These are phyloP conservation scores for Nebria ingens DNA, from an alignment of 1,140 invertebrate genomes.

Conservation along the genomic window DNA sequence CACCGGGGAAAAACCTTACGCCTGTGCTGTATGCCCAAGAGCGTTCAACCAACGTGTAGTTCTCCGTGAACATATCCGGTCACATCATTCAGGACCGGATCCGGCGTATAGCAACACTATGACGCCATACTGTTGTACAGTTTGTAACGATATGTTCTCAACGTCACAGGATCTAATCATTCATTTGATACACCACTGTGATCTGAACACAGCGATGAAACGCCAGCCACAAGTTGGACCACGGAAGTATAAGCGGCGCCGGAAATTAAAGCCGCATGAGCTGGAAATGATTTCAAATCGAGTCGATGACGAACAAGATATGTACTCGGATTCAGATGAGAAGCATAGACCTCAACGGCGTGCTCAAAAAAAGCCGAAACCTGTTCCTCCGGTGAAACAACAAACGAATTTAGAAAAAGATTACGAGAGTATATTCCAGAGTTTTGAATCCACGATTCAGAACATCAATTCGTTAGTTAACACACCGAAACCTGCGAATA, in stretches of 20 bases:
- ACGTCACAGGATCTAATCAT: slow-evolving; percentile 63
- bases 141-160: slow-evolving; percentile 55
- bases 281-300: slow-evolving; percentile 35
- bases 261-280: slow-evolving; percentile 58
- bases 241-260: slow-evolving; percentile 65
- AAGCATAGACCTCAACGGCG: slow-evolving; percentile 35
- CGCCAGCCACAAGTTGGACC: slow-evolving; percentile 64
- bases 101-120: slow-evolving; percentile 38
- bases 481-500: slow-evolving; percentile 21
- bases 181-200: slow-evolving; percentile 71
- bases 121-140: slow-evolving; percentile 58
- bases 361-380: slow-evolving; percentile 22
- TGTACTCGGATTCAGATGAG: slow-evolving; percentile 38
- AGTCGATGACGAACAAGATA: slow-evolving; percentile 26
- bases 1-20: slow-evolving; percentile 91
- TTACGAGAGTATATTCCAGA: slow-evolving; percentile 39
- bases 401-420: slow-evolving; percentile 32
- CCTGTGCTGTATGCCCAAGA: slow-evolving; percentile 84
- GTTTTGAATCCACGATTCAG: slow-evolving; percentile 43
- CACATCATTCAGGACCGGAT: slow-evolving; percentile 70
- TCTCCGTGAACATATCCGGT: slow-evolving; percentile 66
- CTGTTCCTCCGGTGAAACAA: slow-evolving; percentile 25
- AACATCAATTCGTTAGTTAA: slow-evolving; percentile 42
- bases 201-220: slow-evolving; percentile 68
- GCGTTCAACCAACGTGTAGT: slow-evolving; percentile 79